Evolutionary conservation across 2,113 vertebrate species (phyloP).

Genomic region (Mus spicilegus): DNA sequence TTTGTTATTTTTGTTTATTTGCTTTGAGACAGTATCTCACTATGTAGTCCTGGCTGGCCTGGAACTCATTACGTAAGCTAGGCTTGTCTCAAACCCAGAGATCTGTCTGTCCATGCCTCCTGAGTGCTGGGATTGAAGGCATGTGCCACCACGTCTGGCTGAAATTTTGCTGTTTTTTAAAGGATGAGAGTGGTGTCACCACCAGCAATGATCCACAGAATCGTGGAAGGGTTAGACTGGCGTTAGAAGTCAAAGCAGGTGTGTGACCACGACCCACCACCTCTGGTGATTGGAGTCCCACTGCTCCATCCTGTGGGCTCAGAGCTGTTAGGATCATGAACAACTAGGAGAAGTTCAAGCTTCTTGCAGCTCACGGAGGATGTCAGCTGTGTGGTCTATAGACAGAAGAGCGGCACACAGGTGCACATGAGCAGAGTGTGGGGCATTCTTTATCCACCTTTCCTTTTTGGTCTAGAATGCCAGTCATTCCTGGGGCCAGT

Average conservation of each 20-base stretch:
- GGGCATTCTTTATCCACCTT: accelerated
- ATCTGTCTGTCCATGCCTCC: background rate
- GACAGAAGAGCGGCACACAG: background rate
- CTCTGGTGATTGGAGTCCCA: accelerated
- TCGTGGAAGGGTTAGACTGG: background rate
- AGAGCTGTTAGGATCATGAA: background rate
- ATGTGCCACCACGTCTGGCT: background rate
- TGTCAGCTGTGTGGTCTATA: too few species aligned
- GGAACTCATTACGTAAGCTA: background rate
- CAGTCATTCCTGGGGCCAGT: conserved; percentile 7
- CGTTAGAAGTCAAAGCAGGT: background rate
- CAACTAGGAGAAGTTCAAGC: background rate
- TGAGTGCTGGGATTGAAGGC: background rate
- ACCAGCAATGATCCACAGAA: background rate
- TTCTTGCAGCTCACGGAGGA: background rate
- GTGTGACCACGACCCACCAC: accelerated
- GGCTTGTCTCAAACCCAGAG: background rate
- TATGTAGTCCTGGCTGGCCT: background rate
- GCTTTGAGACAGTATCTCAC: background rate
- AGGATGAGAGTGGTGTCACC: background rate
- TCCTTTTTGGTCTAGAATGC: background rate
- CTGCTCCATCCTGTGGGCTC: background rate
- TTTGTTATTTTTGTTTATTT: background rate
- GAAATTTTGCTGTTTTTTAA: background rate
- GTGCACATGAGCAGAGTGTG: background rate